Conservation (phyloP, 2,888 invertebrate genomes). For the Drosophila suboccidentalis region DNA sequence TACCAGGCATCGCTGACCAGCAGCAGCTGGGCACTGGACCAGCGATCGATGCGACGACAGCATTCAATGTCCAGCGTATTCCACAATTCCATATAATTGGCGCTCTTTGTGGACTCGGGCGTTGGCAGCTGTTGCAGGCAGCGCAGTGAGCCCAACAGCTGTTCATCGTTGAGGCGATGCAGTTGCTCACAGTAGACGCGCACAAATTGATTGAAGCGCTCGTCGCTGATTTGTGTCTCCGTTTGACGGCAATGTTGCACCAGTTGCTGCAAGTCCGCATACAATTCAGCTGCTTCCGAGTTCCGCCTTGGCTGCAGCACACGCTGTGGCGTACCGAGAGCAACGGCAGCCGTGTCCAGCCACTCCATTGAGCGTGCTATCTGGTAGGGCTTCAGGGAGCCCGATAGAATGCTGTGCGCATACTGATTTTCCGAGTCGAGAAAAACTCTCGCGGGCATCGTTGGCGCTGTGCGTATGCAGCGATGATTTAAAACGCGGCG, state of each 20-base stretch:
- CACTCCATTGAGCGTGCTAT: slow-evolving; percentile 52
- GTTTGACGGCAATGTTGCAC: slow-evolving; percentile 70
- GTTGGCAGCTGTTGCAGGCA: slow-evolving; percentile 87
- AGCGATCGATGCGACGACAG: slow-evolving; percentile 85
- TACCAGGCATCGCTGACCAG: slow-evolving; percentile 89
- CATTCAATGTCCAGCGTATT: slow-evolving; percentile 90
- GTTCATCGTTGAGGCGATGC: slow-evolving; percentile 87
- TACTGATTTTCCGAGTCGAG: slow-evolving; percentile 82
- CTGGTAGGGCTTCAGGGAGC: slow-evolving; percentile 77
- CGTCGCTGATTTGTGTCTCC: slow-evolving; percentile 68
- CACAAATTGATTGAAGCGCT: slow-evolving; percentile 71
- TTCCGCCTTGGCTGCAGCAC: slow-evolving; percentile 40
- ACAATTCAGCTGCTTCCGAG: slow-evolving; percentile 48
- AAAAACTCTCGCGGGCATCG: slow-evolving; percentile 65
- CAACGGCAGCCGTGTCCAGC: background rate
- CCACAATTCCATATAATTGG: slow-evolving; percentile 89
- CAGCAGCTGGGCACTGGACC: slow-evolving; percentile 87
- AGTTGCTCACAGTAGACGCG: slow-evolving; percentile 86
- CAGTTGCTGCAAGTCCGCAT: slow-evolving; percentile 65
- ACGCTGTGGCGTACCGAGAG: slow-evolving; percentile 1
- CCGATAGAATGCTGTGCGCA: slow-evolving; percentile 80
- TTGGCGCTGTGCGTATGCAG: slow-evolving; percentile 34
- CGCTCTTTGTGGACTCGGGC: slow-evolving; percentile 86
- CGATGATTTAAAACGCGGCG: slow-evolving; percentile 39
- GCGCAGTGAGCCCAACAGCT: slow-evolving; percentile 87